A percentile compares a stretch with the other conserved stretches of the same genome.
Conservation (phyloP, 2,113 vertebrate genomes). For the Sakesphorus luctuosus region DNA sequence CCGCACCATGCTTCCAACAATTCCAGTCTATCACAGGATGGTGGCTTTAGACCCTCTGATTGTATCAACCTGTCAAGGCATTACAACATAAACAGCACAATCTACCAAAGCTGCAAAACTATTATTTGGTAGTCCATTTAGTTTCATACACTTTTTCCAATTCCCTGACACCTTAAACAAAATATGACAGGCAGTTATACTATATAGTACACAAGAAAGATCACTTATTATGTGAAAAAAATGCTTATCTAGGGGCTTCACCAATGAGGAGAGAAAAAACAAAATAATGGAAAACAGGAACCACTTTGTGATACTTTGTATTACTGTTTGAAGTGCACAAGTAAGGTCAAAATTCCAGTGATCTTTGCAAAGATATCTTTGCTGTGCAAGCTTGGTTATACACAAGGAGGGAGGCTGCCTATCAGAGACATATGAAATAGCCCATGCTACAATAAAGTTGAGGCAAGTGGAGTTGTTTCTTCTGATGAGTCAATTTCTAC, state of each 20-base stretch:
- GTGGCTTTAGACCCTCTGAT: conserved; percentile 65
- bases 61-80: conserved; percentile 73
- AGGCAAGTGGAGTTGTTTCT: conserved; percentile 14
- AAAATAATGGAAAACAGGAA: neutral
- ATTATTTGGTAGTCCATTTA: conserved; percentile 71
- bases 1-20: conserved; percentile 36
- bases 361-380: neutral
- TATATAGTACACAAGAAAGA: conserved; percentile 50
- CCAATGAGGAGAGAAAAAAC: conserved; percentile 13
- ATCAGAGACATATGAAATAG: neutral
- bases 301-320: neutral
- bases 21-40: conserved; percentile 59
- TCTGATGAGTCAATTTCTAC: neutral
- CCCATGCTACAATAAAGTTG: neutral
- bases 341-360: neutral
- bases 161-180: conserved; percentile 71
- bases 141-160: conserved; percentile 74
- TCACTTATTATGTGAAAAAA: conserved; percentile 5
- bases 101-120: conserved; percentile 66
- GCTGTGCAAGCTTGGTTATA: neutral
- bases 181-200: conserved; percentile 74
- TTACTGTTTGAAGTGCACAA: neutral
- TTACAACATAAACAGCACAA: conserved; percentile 70
- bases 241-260: neutral
- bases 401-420: neutral